Evolutionary conservation across 2,888 invertebrate species (phyloP).

Genomic region (Eulithis prunata): DNA sequence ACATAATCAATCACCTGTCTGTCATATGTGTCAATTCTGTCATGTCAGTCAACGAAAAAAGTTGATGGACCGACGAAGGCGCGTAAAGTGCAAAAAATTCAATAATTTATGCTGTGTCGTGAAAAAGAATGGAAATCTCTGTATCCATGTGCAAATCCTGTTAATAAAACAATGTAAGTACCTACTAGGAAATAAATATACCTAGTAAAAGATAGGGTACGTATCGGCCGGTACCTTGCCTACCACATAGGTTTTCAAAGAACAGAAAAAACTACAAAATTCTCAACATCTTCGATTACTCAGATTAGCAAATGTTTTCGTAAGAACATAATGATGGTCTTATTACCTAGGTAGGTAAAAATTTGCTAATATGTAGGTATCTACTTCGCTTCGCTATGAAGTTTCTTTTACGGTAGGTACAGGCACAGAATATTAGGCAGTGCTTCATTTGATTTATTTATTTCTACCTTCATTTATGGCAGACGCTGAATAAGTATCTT

Average conservation of each 20-base stretch:
- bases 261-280: neutral
- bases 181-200: neutral
- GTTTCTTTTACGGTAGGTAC: too few relatives aligned
- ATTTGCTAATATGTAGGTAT: too few relatives aligned
- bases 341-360: too few relatives aligned
- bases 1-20: neutral
- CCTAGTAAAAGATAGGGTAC: too few relatives aligned
- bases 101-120: conserved; percentile 21
- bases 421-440: too few relatives aligned
- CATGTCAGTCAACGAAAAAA: conserved; percentile 19
- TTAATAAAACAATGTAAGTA: conserved; percentile 22
- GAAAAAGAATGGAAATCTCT: conserved; percentile 15
- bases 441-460: neutral
- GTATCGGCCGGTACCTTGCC: neutral
- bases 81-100: conserved; percentile 18
- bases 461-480: conserved; percentile 4
- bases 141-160: conserved; percentile 12
- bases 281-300: too few relatives aligned
- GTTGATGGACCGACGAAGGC: conserved; percentile 1
- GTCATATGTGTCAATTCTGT: neutral
- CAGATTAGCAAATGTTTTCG: too few relatives aligned
- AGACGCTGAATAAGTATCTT: neutral
- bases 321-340: too few relatives aligned
- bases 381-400: too few relatives aligned
- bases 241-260: neutral